These are phyloP conservation scores for Lanistes nyassanus DNA, from an alignment of 1,140 invertebrate species.

Conservation along the genomic window DNA sequence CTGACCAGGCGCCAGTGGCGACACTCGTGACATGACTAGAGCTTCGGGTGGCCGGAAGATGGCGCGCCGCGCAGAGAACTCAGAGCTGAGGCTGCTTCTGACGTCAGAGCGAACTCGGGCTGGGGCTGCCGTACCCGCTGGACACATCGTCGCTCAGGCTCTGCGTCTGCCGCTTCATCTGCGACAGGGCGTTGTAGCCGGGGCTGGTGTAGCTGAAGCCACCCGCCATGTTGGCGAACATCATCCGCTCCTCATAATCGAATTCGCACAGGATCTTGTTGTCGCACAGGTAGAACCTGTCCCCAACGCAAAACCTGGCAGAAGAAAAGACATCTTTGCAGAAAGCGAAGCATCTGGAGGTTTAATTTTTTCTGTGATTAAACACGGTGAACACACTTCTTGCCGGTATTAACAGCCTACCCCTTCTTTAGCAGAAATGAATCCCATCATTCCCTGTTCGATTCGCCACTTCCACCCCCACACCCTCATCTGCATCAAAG, in stretches of 20 bases:
- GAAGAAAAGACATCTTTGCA: slow-evolving; percentile 10
- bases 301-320: slow-evolving; percentile 92
- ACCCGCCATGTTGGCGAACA: slow-evolving; percentile 86
- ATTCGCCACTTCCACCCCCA: too few species aligned
- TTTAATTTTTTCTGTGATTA: too few species aligned
- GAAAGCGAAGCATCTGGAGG: too few species aligned
- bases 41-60: too few species aligned
- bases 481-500: too few species aligned
- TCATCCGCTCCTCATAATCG: slow-evolving; percentile 90
- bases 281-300: slow-evolving; percentile 90
- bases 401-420: too few species aligned
- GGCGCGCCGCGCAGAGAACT: not conserved
- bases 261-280: slow-evolving; percentile 95
- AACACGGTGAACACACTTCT: too few species aligned
- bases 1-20: not conserved
- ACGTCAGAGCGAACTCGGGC: slow-evolving; percentile 58
- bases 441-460: too few species aligned
- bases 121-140: slow-evolving; percentile 67
- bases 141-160: slow-evolving; percentile 68
- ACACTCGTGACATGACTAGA: not conserved
- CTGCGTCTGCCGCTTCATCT: slow-evolving; percentile 86
- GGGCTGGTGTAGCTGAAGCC: slow-evolving; percentile 65
- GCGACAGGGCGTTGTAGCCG: slow-evolving; percentile 85
- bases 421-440: too few species aligned
- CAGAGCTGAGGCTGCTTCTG: slow-evolving; percentile 3